These are phyloP conservation scores for Orbicella faveolata DNA, from an alignment of 64 coral and sea anemone species.

Conservation along the genomic window DNA sequence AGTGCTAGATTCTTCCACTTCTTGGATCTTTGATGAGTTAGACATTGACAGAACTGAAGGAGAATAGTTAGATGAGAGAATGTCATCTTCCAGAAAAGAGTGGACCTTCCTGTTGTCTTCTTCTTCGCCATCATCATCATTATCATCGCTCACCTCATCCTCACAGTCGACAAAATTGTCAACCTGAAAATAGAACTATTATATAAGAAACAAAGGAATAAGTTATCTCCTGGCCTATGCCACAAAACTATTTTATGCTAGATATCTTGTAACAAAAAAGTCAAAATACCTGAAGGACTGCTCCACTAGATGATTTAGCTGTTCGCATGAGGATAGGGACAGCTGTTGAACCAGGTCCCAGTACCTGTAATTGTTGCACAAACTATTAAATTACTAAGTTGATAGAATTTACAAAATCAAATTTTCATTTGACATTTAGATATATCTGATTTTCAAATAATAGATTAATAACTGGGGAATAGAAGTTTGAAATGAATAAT, in stretches of 20 bases:
- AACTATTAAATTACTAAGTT: no score
- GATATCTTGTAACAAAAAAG: no score
- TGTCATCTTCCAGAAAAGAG: background rate
- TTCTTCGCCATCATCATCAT: background rate
- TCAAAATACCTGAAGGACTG: constrained; percentile 7
- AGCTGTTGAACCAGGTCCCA: constrained; percentile 29
- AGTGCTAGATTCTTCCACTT: no score
- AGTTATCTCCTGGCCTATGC: background rate
- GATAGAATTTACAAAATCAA: background rate
- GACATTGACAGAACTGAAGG: background rate
- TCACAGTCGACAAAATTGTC: constrained; percentile 38
- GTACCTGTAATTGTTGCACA: background rate
- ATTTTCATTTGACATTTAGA: no score
- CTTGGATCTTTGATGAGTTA: background rate
- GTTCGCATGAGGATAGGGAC: background rate
- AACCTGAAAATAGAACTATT: background rate
- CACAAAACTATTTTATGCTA: no score
- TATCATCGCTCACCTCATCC: constrained; percentile 1
- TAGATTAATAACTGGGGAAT: no score
- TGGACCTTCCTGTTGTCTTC: background rate
- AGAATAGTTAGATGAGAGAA: constrained; percentile 3
- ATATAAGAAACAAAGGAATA: background rate
- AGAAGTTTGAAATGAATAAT: no score
- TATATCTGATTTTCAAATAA: no score
- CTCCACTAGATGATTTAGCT: background rate